phyloP scores from a whole-genome alignment of 2,797 vertebrate species.

The Myioborus miniatus region DNA sequence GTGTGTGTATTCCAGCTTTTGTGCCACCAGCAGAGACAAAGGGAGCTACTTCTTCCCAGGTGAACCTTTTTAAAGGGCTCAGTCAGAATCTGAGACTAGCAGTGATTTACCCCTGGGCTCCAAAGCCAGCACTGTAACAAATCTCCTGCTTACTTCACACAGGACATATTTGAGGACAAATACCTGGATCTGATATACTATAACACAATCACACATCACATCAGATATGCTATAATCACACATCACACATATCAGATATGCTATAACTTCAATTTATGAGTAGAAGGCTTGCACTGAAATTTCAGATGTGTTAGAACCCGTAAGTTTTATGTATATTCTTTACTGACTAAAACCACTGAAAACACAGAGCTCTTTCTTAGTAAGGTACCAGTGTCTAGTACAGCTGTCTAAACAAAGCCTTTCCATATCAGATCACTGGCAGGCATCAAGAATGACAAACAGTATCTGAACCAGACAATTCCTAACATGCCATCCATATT shows the following conservation, averaged over 20 bases:
- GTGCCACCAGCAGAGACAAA: neutral
- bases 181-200: neutral
- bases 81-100: neutral
- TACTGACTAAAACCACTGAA: neutral
- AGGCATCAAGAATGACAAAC: neutral
- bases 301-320: neutral
- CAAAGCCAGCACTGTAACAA: neutral
- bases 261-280: neutral
- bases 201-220: neutral
- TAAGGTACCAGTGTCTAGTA: neutral
- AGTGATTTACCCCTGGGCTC: neutral
- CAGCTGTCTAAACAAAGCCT: conserved; percentile 6
- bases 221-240: neutral
- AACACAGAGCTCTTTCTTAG: neutral
- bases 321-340: neutral
- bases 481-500: neutral
- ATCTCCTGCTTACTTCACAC: neutral
- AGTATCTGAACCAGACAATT: neutral
- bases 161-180: neutral
- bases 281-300: neutral
- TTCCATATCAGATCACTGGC: neutral
- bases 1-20: neutral
- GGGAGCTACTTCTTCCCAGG: neutral
- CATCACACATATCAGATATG: neutral
- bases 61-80: neutral